A percentile compares a stretch with the other conserved stretches of the same genome.
These are phyloP conservation scores for Pitangus sulphuratus DNA, from an alignment of 2,797 vertebrate genomes.

Conservation along the genomic window DNA sequence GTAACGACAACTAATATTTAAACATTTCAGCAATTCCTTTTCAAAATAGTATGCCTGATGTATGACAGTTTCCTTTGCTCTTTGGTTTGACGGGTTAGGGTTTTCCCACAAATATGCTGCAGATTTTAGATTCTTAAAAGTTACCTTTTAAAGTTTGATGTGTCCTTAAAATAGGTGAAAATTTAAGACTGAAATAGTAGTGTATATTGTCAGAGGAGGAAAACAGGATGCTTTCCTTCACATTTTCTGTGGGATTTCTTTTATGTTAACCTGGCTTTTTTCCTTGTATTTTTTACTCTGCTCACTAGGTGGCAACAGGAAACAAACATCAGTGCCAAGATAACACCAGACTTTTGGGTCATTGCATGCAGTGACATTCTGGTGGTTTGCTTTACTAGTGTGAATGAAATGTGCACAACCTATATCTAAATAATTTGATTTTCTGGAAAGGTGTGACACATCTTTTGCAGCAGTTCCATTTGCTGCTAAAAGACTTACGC, in stretches of 20 bases:
- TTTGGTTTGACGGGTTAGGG: neutral
- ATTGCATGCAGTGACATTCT: neutral
- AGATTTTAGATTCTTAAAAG: neutral
- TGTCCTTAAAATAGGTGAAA: neutral
- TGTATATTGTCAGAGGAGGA: neutral
- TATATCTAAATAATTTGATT: neutral
- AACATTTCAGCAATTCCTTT: neutral
- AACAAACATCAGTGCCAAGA: neutral
- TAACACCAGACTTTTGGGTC: neutral
- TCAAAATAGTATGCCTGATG: neutral
- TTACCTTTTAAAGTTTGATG: neutral
- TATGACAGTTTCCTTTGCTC: neutral
- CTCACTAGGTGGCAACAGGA: conserved; percentile 19
- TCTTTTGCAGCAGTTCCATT: neutral
- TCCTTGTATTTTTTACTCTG: neutral
- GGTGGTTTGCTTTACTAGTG: neutral
- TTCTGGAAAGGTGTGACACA: neutral
- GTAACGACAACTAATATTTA: neutral
- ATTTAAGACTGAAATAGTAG: neutral
- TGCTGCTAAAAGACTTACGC: neutral
- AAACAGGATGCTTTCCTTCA: neutral
- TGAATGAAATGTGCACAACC: neutral
- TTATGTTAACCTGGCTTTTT: neutral
- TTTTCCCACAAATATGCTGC: neutral
- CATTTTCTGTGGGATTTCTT: neutral